These are phyloP conservation scores for Gymnocypris eckloni DNA, from an alignment of 2,797 vertebrate genomes.

Conservation along the genomic window DNA sequence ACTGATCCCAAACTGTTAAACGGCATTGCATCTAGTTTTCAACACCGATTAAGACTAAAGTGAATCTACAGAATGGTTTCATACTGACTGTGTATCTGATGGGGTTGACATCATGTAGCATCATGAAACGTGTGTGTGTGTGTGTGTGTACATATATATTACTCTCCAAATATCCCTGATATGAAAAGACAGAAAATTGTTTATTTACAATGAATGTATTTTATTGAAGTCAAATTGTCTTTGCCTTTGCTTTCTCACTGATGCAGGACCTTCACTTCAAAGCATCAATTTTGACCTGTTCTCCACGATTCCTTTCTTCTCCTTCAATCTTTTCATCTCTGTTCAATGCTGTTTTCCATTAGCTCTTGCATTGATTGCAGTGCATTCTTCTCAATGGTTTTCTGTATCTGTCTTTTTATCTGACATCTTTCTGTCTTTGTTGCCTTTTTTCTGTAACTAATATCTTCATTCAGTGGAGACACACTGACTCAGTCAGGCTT, in stretches of 20 bases:
- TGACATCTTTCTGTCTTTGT: neutral
- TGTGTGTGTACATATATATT: neutral
- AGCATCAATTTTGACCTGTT: slow-evolving; percentile 26
- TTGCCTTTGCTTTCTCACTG: slow-evolving; percentile 27
- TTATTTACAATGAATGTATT: neutral
- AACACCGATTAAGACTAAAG: neutral
- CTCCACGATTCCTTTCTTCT: neutral
- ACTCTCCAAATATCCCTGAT: neutral
- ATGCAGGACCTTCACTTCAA: slow-evolving; percentile 39
- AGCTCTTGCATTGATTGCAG: slow-evolving; percentile 3
- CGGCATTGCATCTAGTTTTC: neutral
- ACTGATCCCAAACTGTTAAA: neutral
- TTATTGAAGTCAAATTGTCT: neutral
- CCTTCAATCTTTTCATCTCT: slow-evolving; percentile 11
- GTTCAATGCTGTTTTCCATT: slow-evolving; percentile 27
- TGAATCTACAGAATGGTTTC: neutral
- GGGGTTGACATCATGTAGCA: neutral
- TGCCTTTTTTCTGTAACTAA: neutral
- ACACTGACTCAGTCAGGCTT: neutral
- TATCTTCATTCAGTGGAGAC: neutral
- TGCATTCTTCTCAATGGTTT: neutral
- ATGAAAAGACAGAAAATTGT: neutral
- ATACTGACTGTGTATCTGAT: neutral
- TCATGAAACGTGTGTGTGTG: neutral
- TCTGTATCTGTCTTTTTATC: neutral